Evolutionary conservation across 2,888 invertebrate genomes (phyloP).

Genomic region (Heliconius sara): DNA sequence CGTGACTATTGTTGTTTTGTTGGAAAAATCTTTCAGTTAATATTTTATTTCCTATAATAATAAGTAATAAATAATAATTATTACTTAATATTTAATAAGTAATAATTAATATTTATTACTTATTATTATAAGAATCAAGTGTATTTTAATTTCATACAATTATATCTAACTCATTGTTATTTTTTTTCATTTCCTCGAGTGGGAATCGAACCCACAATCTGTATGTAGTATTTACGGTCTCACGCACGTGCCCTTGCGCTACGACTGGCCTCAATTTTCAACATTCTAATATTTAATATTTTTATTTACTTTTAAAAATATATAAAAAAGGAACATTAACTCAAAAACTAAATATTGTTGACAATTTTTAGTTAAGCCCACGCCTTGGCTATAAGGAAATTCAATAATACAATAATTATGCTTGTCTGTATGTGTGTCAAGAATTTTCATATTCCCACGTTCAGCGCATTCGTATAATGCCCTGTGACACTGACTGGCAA

Average conservation of each 20-base stretch:
- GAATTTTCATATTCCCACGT: constrained; percentile 47
- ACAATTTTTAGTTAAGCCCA: not conserved
- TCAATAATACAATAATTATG: constrained; percentile 39
- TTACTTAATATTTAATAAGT: no score
- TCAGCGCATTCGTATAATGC: constrained; percentile 27
- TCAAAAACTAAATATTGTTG: not conserved
- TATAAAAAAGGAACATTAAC: no score
- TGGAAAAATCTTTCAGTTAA: constrained; percentile 11
- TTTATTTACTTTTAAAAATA: no score
- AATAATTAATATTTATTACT: no score
- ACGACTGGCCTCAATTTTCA: no score
- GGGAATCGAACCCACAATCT: not conserved
- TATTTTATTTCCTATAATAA: constrained; percentile 24
- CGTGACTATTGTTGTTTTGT: constrained; percentile 26
- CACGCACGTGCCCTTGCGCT: no score
- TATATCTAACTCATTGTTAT: not conserved
- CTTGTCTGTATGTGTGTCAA: constrained; percentile 48
- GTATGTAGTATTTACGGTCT: not conserved
- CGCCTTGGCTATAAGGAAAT: constrained; percentile 34
- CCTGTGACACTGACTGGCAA: constrained; percentile 45
- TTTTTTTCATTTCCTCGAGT: not conserved
- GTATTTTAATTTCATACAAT: no score
- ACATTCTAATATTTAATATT: no score
- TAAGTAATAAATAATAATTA: not conserved
- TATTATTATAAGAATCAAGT: no score